phyloP scores from a whole-genome alignment of 2,888 invertebrate genomes.

The Agrotis segetum region DNA sequence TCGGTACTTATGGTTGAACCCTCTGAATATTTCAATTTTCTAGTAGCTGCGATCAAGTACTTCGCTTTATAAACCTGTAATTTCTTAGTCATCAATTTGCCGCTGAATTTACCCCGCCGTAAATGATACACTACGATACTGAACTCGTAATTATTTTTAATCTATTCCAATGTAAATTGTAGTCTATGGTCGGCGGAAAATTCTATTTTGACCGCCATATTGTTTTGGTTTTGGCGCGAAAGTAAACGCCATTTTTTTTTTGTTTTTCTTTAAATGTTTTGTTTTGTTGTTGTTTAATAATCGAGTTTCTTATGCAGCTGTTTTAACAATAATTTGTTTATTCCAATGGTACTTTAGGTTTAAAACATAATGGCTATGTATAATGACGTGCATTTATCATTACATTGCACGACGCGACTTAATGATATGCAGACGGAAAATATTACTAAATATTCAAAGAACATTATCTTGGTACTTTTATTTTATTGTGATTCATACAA shows the following conservation, averaged over 20 bases:
- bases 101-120: constrained; percentile 41
- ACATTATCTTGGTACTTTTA: constrained; percentile 41
- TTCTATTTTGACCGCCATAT: constrained; percentile 58
- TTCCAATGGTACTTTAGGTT: constrained; percentile 26
- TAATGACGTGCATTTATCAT: constrained; percentile 55
- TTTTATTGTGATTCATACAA: constrained; percentile 36
- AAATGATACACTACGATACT: constrained; percentile 52
- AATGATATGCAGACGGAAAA: constrained; percentile 49
- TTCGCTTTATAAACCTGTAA: constrained; percentile 55
- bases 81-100: constrained; percentile 61
- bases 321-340: constrained; percentile 30
- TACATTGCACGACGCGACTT: constrained; percentile 40
- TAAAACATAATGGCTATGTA: constrained; percentile 36
- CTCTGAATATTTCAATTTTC: constrained; percentile 59
- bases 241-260: constrained; percentile 42
- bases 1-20: constrained; percentile 47
- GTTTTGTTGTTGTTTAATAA: background rate
- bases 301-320: constrained; percentile 2
- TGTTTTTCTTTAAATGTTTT: constrained; percentile 15
- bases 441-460: constrained; percentile 50
- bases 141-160: constrained; percentile 64
- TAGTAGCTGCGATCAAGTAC: constrained; percentile 58
- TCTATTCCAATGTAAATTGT: constrained; percentile 60
- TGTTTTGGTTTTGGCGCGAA: constrained; percentile 49
- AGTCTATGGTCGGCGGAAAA: constrained; percentile 54